Evolutionary conservation across 2,888 invertebrate genomes (phyloP).

Genomic region (Frankliniella intonsa): DNA sequence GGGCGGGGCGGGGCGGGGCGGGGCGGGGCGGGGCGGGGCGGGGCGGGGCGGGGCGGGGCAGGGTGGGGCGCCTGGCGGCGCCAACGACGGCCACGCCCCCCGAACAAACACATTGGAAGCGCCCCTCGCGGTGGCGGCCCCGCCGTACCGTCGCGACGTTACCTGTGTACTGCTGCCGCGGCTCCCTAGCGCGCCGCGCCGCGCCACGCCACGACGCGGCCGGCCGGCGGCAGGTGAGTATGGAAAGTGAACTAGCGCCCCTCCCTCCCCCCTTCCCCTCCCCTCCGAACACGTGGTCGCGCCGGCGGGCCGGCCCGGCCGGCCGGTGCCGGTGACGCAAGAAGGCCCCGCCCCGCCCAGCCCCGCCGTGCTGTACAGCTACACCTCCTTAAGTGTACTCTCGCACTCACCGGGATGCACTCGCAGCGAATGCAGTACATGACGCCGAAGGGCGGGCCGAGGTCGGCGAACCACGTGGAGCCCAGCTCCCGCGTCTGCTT

Average conservation of each 20-base stretch:
- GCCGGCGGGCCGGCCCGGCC: no score
- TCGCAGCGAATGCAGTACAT: slow-evolving; percentile 95
- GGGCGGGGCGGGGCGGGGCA: no score
- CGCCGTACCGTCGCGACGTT: no score
- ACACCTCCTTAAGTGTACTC: background rate
- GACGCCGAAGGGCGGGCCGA: slow-evolving; percentile 88
- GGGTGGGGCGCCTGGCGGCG: no score
- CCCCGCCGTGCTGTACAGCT: background rate
- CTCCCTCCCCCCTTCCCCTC: no score
- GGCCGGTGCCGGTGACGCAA: background rate
- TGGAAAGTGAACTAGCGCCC: no score
- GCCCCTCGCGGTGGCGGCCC: no score
- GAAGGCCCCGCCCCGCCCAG: background rate
- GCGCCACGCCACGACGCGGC: background rate
- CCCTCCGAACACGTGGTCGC: no score
- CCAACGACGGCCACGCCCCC: background rate
- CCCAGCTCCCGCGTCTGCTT: slow-evolving; percentile 82
- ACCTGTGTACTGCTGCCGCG: background rate
- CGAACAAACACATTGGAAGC: background rate
- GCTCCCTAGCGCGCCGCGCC: background rate
- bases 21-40: background rate
- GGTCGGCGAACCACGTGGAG: slow-evolving; percentile 86
- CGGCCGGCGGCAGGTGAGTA: background rate
- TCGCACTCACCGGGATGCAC: slow-evolving; percentile 82
- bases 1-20: background rate